phyloP scores from a whole-genome alignment of 1,140 invertebrate species.

The Yoshiicerus persimilis region DNA sequence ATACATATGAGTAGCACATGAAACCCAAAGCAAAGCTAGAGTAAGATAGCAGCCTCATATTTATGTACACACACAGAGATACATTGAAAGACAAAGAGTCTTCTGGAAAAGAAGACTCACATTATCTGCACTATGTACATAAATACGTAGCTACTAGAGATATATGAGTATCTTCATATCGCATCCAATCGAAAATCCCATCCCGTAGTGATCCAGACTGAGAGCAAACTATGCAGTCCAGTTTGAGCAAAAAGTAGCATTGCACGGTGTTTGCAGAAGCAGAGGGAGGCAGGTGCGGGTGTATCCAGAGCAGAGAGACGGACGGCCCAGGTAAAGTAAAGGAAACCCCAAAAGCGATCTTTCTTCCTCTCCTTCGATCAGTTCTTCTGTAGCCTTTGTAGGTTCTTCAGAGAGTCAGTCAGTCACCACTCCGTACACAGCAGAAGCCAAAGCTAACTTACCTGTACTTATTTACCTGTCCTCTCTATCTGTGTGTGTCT shows the following conservation, averaged over 20 bases:
- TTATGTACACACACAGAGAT: no score
- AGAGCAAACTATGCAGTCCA: neutral
- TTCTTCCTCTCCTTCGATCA: conserved; percentile 26
- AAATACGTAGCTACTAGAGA: neutral
- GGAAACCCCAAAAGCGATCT: conserved; percentile 26
- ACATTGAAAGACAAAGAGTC: neutral
- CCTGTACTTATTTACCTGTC: neutral
- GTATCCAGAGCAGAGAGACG: neutral
- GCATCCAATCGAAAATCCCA: neutral
- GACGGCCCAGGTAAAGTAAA: conserved; percentile 8
- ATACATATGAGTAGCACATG: no score
- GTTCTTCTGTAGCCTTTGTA: conserved; percentile 9
- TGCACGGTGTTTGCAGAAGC: neutral
- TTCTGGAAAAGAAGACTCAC: neutral
- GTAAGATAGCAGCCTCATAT: neutral
- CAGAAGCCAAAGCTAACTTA: neutral
- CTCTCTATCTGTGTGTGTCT: neutral
- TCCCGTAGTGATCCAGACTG: neutral
- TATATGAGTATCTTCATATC: neutral
- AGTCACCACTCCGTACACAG: no score
- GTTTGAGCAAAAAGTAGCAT: neutral
- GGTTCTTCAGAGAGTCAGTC: neutral
- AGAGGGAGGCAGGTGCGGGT: conserved; percentile 14
- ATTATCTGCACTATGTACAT: no score
- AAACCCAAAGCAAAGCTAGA: neutral